Evolutionary conservation across 2,113 vertebrate genomes (phyloP), one percentile per base, ranked within the genome.

Genomic region (Thomomys bottae): DNA sequence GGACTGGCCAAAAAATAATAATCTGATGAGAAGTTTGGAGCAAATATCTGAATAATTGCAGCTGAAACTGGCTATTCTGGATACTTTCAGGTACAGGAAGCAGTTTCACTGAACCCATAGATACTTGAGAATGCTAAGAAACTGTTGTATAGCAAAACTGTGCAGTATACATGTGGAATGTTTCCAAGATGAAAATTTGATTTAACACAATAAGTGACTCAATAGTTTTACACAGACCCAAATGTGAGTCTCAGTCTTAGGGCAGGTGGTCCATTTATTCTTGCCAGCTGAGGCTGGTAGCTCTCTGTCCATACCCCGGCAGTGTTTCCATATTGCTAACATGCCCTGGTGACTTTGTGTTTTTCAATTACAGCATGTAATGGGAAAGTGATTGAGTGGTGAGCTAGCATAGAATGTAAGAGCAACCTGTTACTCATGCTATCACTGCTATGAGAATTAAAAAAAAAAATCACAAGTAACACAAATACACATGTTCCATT

Each of bases 101-200:
- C 24, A 38, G 57, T 66, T 92, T 64, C 78, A 84, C 77, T 68
- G 14, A 86, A 8, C 34, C n/a, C 64, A 14, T 80, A 80, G 30
- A 71, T 86, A 11, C 61, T 34, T 87, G 67, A 59, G 4, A 71
- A 64, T 66, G 8, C 45, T 73, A 88, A 80, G 72, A 87, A 8
- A 30, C 42, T 86, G 15, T 82, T 75, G 32, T 59, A 66, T 87
- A 89, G 72, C 40, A 88, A 57, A 92, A 78, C 54, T 24, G 45
- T 34, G 45, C 20, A 70, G 84, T 66, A n/a, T 3, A 42, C 72
- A 70, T 42, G 89, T 73, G 71, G n/a, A 77, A 66, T 64, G 6
- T 38, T 90, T 82, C 36, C 79, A 75, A 49, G 24, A 91, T 66
- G 70, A 90, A 70, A 92, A 84, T 81, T 66, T 81, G 80, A 94